A percentile compares a stretch with the other conserved stretches of the same genome.
These are phyloP conservation scores for Gymnoscopelus microlampas DNA, from an alignment of 2,797 vertebrate genomes.

Conservation along the genomic window DNA sequence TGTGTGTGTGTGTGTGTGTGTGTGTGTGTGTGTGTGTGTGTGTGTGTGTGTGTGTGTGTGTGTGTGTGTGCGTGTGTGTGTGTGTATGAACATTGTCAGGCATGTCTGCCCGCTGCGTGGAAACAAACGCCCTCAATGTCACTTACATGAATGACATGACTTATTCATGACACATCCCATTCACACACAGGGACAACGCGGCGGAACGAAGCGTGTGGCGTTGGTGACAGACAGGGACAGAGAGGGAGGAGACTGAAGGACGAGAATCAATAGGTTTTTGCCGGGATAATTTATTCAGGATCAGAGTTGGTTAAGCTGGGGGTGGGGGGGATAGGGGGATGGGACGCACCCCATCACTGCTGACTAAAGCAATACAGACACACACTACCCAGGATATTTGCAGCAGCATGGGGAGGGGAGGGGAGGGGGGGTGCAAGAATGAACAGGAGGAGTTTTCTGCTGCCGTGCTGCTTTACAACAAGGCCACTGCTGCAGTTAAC, in stretches of 20 bases:
- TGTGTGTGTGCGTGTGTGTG: too few relatives aligned
- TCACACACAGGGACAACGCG: slow-evolving; percentile 50
- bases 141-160: slow-evolving; percentile 49
- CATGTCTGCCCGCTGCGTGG: slow-evolving; percentile 16
- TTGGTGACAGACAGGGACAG: slow-evolving; percentile 59
- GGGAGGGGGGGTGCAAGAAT: slow-evolving; percentile 16
- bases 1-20: too few relatives aligned
- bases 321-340: slow-evolving; percentile 17
- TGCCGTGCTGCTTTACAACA: slow-evolving; percentile 65
- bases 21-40: too few relatives aligned
- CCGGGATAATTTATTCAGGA: slow-evolving; percentile 72
- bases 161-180: slow-evolving; percentile 66
- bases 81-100: too few relatives aligned
- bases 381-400: slow-evolving; percentile 41
- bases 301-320: slow-evolving; percentile 5
- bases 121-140: slow-evolving; percentile 44
- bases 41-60: too few relatives aligned
- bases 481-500: slow-evolving; percentile 41
- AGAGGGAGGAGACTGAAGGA: slow-evolving; percentile 45
- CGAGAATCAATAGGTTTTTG: slow-evolving; percentile 68
- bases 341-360: slow-evolving; percentile 42
- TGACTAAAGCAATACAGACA: slow-evolving; percentile 50
- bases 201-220: slow-evolving; percentile 65
- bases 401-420: neutral
- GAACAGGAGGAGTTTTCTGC: slow-evolving; percentile 34